Conservation (phyloP, 2,113 vertebrate genomes). For the Calyptomena viridis region DNA sequence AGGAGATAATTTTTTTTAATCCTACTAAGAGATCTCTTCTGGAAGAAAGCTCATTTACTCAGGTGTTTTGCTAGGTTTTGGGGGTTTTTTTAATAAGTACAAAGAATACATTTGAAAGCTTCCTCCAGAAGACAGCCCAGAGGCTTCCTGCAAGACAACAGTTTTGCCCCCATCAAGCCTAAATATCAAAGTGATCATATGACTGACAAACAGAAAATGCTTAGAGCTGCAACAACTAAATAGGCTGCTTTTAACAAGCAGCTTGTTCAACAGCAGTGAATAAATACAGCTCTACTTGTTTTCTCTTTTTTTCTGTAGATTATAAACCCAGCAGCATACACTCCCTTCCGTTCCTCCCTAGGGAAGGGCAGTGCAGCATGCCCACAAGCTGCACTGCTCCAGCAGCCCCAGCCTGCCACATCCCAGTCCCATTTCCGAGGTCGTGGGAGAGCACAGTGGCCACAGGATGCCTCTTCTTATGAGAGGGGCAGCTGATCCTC, state of each 20-base stretch:
- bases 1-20: neutral
- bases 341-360: neutral
- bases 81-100: neutral
- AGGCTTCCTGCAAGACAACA: neutral
- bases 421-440: neutral
- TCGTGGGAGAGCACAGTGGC: neutral
- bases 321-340: neutral
- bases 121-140: neutral
- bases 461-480: neutral
- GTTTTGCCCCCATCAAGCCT: neutral
- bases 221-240: neutral
- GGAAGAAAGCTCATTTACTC: neutral
- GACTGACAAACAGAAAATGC: neutral
- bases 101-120: neutral
- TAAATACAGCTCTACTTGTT: neutral
- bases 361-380: neutral
- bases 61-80: neutral
- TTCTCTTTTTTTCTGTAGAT: neutral
- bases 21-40: neutral
- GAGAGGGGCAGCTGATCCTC: neutral
- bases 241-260: neutral
- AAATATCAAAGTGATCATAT: neutral
- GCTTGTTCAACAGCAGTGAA: neutral
- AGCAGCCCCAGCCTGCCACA: neutral
- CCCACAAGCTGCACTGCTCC: neutral